Evolutionary conservation across 2,888 invertebrate species (phyloP), one percentile per base, ranked within the genome.

Genomic region (Bugula neritina): DNA sequence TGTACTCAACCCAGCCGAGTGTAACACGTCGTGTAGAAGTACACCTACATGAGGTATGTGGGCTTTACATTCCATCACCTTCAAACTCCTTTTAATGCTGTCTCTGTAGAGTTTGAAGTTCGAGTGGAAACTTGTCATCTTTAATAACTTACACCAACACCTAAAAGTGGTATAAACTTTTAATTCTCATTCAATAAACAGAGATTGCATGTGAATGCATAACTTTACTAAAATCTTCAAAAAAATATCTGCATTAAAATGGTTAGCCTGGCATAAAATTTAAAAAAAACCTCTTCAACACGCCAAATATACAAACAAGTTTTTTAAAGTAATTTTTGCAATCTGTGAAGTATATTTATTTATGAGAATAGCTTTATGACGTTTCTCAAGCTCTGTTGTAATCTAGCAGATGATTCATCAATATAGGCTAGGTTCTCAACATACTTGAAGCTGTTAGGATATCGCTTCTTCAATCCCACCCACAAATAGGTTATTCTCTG

Each of bases 11-110:
- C 43, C 5, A 5, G 10, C 17, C 5, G 43, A 10, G 5, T 43
- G 43, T 17, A 43, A 10, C 43, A 43, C 43, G 5, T 43, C 43
- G 10, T 43, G 43, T 43, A 43, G 43, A 43, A 43, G 31, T 21
- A 63, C 5, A 31, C 63, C 63, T 10, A 63, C 13, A 27, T 25
- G 31, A 29, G 63, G 63, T 63, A 63, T 63, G 31, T 63, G 63
- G 13, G 63, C 31, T 31, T 63, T 63, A 31, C 25, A 31, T n/a
- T 63, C 63, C 31, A 31, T 34, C 10, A 13, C 1, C 31, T 63
- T 63, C 1, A 63, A 5, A 63, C 5, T 5, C n/a, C 31, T 63
- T n/a, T 13, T 21, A 2, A 63, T 43, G 43, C 43, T 10, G 5
- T 43, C 43, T 10, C 17, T 5, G 43, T 43, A 43, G 17, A 3